phyloP scores from a whole-genome alignment of 2,797 vertebrate species.

The Geotrypetes seraphini region DNA sequence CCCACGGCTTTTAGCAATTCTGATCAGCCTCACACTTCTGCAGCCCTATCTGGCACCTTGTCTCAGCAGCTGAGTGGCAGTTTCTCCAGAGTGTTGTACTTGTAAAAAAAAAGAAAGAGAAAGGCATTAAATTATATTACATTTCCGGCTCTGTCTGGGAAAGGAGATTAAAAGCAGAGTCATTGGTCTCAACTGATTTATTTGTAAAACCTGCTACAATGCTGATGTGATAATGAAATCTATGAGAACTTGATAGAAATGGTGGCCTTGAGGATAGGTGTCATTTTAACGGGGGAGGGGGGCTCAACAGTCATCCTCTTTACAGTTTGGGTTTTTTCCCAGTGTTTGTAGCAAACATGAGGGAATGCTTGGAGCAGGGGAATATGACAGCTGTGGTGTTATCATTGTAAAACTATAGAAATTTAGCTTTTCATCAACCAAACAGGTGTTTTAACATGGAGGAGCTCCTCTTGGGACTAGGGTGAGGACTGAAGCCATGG shows the following conservation, averaged over 20 bases:
- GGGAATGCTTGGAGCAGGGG: no score
- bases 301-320: no score
- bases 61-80: constrained; percentile 1
- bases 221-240: constrained; percentile 15
- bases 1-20: background rate
- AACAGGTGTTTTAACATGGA: no score
- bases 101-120: constrained; percentile 4
- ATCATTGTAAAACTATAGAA: no score
- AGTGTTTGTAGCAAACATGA: no score
- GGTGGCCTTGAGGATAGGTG: constrained; percentile 9
- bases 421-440: no score
- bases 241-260: constrained; percentile 5
- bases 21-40: constrained; percentile 2
- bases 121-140: background rate
- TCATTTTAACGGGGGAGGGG: no score
- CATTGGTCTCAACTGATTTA: constrained; percentile 1
- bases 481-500: no score
- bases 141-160: constrained; percentile 2
- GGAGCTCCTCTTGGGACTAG: no score
- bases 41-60: constrained; percentile 5
- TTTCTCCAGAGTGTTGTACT: constrained; percentile 3
- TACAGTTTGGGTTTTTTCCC: no score
- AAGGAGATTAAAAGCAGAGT: constrained; percentile 3
- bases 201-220: constrained; percentile 9
- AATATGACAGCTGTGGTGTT: no score